Base-by-base conservation (phyloP, 2,888 invertebrate genomes). In the Entomobrya proxima region DNA sequence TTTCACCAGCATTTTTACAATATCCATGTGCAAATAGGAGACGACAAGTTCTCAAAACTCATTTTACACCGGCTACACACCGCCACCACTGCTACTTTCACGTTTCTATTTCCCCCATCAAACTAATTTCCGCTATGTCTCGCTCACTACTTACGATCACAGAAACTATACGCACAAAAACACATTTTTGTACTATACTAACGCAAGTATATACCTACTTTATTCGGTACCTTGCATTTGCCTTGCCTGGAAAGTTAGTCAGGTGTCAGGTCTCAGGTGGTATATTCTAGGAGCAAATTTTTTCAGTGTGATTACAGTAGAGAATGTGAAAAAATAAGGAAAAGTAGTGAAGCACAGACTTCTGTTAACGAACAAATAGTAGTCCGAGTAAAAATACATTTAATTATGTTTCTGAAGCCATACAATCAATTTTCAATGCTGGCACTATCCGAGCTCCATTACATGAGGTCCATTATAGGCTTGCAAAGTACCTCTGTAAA, bases 201-300 rank as follows among this genome's bases (percentile, higher is more conserved):
- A 30, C 37, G 2, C 15, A 24, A 37, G 55, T 27, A 47, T 47
- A 15, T 21, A 32, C 24, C 47, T 18, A 15, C 40, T 69, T 21
- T 40, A 7, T 40, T 24, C 21, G 9, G 64, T 78, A 35, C 40
- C 11, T n/a, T n/a, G n/a, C n/a, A n/a, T n/a, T n/a, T n/a, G n/a
- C n/a, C n/a, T n/a, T n/a, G n/a, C n/a, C n/a, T n/a, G 44, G 52
- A 44, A 47, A 64, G 80, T 81, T n/a, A 81, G 72, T 15, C 80
- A 72, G 80, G 80, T 81, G 80, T 81, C 69, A 69, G 72, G 80
- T 72, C 80, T 81, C 80, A 81, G 80, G 80, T 81, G 80, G 72
- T 58, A 52, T 35, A 72, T 47, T 11, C 77, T 11, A 37, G 15
- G 27, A 40, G 44, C 15, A 72, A 44, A 27, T 7, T 15, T 77